phyloP scores from a whole-genome alignment of 2,113 vertebrate genomes.

The Anser cygnoides region DNA sequence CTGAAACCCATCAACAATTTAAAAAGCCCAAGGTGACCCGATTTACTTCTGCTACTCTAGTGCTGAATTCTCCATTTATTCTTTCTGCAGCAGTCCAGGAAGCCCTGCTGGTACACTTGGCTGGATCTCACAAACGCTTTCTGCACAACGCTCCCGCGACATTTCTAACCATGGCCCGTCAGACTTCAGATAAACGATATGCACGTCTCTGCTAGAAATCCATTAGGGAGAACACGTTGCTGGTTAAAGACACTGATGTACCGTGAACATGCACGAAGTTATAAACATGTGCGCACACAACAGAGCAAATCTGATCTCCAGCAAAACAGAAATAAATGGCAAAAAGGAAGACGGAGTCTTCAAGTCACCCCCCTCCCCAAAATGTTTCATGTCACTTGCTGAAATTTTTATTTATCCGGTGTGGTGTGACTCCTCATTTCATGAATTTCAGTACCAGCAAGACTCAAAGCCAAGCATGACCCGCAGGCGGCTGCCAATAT shows the following conservation, averaged over 20 bases:
- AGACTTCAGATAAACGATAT: fast-evolving
- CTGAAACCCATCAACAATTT: not conserved
- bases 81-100: not conserved
- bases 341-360: not conserved
- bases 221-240: not conserved
- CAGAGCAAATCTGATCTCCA: not conserved
- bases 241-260: not conserved
- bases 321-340: not conserved
- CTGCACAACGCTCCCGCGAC: slow-evolving; percentile 36
- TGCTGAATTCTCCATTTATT: not conserved
- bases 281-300: not conserved
- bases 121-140: slow-evolving; percentile 64
- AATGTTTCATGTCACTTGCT: not conserved
- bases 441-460: not conserved
- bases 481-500: not conserved
- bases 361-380: fast-evolving
- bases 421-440: not conserved
- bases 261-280: not conserved
- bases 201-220: not conserved
- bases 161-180: fast-evolving
- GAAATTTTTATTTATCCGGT: not conserved
- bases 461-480: slow-evolving; percentile 15
- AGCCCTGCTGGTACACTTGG: slow-evolving; percentile 22
- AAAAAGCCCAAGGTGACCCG: not conserved
- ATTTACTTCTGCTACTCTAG: not conserved